Evolutionary conservation across 1,140 invertebrate genomes (phyloP).

Genomic region (Drosophila asahinai): DNA sequence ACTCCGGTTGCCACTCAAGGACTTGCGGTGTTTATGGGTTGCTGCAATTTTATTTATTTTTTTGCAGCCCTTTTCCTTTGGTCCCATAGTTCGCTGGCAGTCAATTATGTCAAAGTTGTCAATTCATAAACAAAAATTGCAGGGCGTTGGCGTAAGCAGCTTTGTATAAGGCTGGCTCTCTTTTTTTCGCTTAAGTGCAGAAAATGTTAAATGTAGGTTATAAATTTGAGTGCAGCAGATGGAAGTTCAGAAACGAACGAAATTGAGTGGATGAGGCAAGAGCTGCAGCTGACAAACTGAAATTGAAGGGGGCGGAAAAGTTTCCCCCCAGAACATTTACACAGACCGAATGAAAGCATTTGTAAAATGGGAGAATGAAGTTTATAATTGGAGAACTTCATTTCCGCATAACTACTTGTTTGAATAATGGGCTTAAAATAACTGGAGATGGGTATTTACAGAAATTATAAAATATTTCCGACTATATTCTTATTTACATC

Average conservation of each 20-base stretch:
- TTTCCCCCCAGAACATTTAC: conserved; percentile 7
- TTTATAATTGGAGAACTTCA: conserved; percentile 25
- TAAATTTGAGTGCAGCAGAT: conserved; percentile 57
- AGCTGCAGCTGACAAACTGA: conserved; percentile 31
- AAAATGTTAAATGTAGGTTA: conserved; percentile 77
- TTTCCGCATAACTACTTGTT: neutral
- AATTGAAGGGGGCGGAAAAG: conserved; percentile 21
- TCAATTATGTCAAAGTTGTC: conserved; percentile 84
- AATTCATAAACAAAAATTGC: conserved; percentile 71
- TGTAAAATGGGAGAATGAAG: conserved; percentile 7
- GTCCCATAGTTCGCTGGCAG: conserved; percentile 54
- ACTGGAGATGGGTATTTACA: neutral
- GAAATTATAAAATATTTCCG: neutral
- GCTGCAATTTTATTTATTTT: conserved; percentile 68
- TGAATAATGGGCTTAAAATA: neutral
- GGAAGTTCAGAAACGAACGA: conserved; percentile 16
- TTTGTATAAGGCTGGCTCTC: conserved; percentile 31
- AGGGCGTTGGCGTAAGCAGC: conserved; percentile 64
- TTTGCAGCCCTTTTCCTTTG: conserved; percentile 11
- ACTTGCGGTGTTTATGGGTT: conserved; percentile 78
- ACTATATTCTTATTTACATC: neutral
- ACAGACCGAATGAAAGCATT: conserved; percentile 5
- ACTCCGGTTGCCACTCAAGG: conserved; percentile 43
- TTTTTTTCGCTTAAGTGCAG: conserved; percentile 14
- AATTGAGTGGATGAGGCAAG: conserved; percentile 7